A percentile compares a stretch with the other conserved stretches of the same genome.
phyloP scores from a whole-genome alignment of 2,888 invertebrate species.

The Synanthedon andrenaeformis region DNA sequence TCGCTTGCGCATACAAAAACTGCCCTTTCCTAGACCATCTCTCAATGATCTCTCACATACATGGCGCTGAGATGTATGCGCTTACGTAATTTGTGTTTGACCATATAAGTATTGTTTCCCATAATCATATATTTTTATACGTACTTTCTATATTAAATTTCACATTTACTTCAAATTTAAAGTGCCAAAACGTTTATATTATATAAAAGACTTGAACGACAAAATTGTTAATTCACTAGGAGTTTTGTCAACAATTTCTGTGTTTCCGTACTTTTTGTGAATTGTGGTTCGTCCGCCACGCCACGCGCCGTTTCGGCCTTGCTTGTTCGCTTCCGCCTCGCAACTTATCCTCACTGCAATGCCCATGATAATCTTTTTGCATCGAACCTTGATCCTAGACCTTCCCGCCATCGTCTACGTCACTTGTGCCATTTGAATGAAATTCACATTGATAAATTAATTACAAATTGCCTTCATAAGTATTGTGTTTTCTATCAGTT shows the following conservation, averaged over 20 bases:
- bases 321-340: conserved; percentile 59
- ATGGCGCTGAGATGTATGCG: too few relatives aligned
- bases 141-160: too few relatives aligned
- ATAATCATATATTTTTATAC: too few relatives aligned
- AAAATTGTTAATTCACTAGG: too few relatives aligned
- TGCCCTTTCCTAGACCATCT: too few relatives aligned
- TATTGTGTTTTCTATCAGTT: conserved; percentile 1
- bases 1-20: too few relatives aligned
- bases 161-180: too few relatives aligned
- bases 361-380: conserved; percentile 62
- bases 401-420: conserved; percentile 32
- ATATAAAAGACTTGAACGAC: too few relatives aligned
- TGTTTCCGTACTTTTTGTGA: conserved; percentile 47
- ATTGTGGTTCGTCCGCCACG: conserved; percentile 46
- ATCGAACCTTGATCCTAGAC: conserved; percentile 58
- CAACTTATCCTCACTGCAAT: conserved; percentile 61
- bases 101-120: too few relatives aligned
- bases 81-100: too few relatives aligned
- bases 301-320: conserved; percentile 38
- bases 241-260: neutral
- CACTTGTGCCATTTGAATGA: conserved; percentile 2
- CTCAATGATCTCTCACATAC: too few relatives aligned
- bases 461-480: neutral
- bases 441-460: neutral
- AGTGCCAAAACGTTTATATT: too few relatives aligned